A percentile compares a stretch with the other conserved stretches of the same genome.
Conservation (phyloP, 2,888 invertebrate species). For the Cheilosia impressa region DNA sequence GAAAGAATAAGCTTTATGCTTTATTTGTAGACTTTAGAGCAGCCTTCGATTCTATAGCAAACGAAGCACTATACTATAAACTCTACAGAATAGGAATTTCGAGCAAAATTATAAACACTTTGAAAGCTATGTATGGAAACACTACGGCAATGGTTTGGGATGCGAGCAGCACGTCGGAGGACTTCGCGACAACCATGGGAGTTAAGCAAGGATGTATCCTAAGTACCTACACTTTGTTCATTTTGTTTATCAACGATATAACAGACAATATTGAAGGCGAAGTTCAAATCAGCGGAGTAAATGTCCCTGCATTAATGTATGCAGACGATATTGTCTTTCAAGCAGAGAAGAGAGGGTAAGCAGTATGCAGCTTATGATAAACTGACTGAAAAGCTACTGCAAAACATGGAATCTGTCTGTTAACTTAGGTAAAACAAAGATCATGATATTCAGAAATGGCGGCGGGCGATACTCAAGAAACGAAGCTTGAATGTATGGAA, state of each 20-base stretch:
- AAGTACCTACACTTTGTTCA: too few relatives aligned
- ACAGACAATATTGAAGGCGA: too few relatives aligned
- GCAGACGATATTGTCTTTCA: constrained; percentile 15
- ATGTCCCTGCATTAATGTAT: too few relatives aligned
- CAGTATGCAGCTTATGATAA: constrained; percentile 9
- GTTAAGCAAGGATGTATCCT: too few relatives aligned
- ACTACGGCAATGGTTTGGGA: constrained; percentile 1
- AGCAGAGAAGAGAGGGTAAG: not conserved
- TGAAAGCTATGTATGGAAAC: constrained; percentile 18
- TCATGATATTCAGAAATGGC: constrained; percentile 6
- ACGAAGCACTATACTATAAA: constrained; percentile 22
- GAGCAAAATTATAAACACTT: constrained; percentile 12
- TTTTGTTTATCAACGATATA: too few relatives aligned
- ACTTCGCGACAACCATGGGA: too few relatives aligned
- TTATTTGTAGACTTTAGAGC: constrained; percentile 31
- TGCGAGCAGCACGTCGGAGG: not conserved
- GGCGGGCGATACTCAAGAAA: constrained; percentile 6
- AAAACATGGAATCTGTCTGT: constrained; percentile 15
- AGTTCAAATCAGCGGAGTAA: too few relatives aligned
- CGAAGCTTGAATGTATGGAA: not conserved
- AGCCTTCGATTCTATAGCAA: constrained; percentile 12
- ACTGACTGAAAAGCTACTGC: constrained; percentile 5
- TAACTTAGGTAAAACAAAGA: constrained; percentile 12
- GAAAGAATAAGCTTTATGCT: constrained; percentile 22
- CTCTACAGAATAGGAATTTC: constrained; percentile 2